Evolutionary conservation across 2,113 vertebrate genomes (phyloP).

Genomic region (Planiliza haematocheilus): DNA sequence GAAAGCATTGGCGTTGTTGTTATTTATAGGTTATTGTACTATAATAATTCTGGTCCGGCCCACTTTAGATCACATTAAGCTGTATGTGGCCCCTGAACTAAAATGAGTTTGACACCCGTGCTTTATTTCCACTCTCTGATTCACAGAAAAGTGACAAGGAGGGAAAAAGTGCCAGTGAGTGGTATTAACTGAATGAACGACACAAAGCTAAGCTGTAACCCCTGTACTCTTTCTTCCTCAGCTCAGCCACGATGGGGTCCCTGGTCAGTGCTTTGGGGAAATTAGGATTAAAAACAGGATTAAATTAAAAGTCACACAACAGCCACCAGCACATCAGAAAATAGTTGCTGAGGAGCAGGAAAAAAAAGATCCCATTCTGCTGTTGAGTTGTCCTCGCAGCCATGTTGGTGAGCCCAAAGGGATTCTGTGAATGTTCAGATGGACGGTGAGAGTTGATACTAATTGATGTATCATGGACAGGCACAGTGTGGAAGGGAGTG

Average conservation of each 20-base stretch:
- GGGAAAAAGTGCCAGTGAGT: constrained; percentile 16
- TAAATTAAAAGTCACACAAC: constrained; percentile 56
- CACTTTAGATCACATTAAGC: too few relatives aligned
- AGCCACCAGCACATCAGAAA: constrained; percentile 32
- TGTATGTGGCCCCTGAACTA: too few relatives aligned
- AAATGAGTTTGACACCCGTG: too few relatives aligned
- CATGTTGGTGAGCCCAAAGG: constrained; percentile 26
- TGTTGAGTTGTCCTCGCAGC: constrained; percentile 25
- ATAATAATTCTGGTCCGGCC: too few relatives aligned
- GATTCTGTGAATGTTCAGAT: constrained; percentile 44
- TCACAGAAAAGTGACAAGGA: background rate
- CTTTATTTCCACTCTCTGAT: constrained; percentile 41
- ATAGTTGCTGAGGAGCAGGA: constrained; percentile 18
- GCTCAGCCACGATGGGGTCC: constrained; percentile 43
- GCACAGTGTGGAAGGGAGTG: constrained; percentile 62
- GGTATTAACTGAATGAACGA: constrained; percentile 41
- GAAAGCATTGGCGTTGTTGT: too few relatives aligned
- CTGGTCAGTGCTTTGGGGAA: constrained; percentile 52
- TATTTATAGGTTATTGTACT: too few relatives aligned
- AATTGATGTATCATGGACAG: constrained; percentile 71
- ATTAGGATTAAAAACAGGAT: constrained; percentile 60
- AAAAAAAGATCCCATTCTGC: constrained; percentile 29
- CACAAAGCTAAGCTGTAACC: constrained; percentile 40
- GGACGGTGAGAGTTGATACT: constrained; percentile 61
- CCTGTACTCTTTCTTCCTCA: constrained; percentile 35